These are phyloP conservation scores for Conops quadrifasciatus DNA, from an alignment of 2,888 invertebrate genomes.

Conservation along the genomic window DNA sequence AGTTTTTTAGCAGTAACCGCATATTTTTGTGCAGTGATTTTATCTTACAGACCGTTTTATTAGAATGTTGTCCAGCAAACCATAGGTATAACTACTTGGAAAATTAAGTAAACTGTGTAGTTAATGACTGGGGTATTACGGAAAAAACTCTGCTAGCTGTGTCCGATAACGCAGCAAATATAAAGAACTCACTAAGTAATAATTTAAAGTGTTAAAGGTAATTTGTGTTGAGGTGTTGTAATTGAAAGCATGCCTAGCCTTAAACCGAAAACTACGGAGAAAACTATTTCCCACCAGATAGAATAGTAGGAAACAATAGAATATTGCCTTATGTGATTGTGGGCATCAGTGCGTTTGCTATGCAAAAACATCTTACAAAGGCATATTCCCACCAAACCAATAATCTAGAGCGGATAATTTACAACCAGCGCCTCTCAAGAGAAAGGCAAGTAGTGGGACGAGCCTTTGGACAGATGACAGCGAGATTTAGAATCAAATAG, in stretches of 20 bases:
- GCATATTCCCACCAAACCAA: not conserved
- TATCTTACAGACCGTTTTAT: constrained; percentile 39
- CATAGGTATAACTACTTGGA: not conserved
- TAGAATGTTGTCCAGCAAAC: constrained; percentile 7
- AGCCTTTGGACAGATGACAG: too few species aligned
- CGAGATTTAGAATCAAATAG: too few species aligned
- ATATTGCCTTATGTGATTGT: not conserved
- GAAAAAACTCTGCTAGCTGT: constrained; percentile 6
- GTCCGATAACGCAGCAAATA: not conserved
- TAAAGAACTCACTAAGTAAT: not conserved
- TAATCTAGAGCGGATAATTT: not conserved
- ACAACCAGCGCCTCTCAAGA: too few species aligned
- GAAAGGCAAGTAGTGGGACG: too few species aligned
- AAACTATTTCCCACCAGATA: not conserved
- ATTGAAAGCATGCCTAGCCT: not conserved
- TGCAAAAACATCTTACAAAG: too few species aligned
- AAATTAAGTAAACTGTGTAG: not conserved
- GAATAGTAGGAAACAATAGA: not conserved
- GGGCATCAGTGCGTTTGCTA: too few species aligned
- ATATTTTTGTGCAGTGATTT: constrained; percentile 45
- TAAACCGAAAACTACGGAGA: not conserved
- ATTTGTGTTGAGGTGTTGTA: too few species aligned
- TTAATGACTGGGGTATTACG: constrained; percentile 14
- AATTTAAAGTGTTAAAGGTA: constrained; percentile 10
- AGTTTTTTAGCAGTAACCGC: constrained; percentile 40